Conservation (phyloP, 1,140 invertebrate species). For the Drosophila burlai region DNA sequence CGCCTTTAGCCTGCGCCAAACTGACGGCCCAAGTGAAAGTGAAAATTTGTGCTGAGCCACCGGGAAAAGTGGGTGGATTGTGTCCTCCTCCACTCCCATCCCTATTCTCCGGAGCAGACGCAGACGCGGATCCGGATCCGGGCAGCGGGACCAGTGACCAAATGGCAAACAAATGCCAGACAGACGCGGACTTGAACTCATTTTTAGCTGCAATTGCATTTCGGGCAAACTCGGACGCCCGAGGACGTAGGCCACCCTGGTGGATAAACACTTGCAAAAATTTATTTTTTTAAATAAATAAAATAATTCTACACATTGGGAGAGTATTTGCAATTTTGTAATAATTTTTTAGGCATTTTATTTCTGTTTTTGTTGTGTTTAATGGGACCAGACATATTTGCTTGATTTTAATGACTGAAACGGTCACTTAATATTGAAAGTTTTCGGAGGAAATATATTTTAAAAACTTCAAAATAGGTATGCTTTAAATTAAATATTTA, state of each 20-base stretch:
- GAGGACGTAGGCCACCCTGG: constrained; percentile 21
- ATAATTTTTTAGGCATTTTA: not conserved
- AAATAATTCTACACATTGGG: not conserved
- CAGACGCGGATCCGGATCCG: constrained; percentile 2
- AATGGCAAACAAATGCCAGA: constrained; percentile 69
- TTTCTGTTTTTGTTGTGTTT: not conserved
- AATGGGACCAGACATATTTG: no score
- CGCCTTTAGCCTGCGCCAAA: constrained; percentile 64
- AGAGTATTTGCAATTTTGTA: not conserved
- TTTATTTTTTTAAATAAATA: not conserved
- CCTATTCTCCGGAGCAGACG: not conserved
- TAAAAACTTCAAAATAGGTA: no score
- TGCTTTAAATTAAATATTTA: no score
- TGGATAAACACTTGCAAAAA: constrained; percentile 12
- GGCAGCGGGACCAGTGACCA: constrained; percentile 48
- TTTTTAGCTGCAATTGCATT: constrained; percentile 54
- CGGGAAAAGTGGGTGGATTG: constrained; percentile 32
- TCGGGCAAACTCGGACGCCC: constrained; percentile 9
- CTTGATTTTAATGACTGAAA: no score
- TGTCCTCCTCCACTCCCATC: not conserved
- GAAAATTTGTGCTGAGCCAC: constrained; percentile 64
- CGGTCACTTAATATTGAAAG: no score
- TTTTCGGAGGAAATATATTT: no score
- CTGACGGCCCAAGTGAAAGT: constrained; percentile 82
- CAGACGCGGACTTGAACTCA: constrained; percentile 72